phyloP scores from a whole-genome alignment of 2,888 invertebrate genomes.

The Leucoma salicis region DNA sequence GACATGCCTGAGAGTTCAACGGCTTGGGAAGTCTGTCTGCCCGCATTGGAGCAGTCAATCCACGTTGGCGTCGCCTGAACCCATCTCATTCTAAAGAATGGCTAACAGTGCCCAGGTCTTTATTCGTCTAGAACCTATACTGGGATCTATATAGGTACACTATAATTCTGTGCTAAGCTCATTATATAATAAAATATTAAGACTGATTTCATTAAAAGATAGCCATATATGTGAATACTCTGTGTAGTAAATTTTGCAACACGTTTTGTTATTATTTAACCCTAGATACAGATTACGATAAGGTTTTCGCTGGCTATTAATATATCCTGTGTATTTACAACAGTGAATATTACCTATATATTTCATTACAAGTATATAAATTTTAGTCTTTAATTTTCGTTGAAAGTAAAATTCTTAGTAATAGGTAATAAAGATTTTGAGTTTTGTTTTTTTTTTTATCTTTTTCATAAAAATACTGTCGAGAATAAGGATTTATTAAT shows the following conservation, averaged over 20 bases:
- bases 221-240: constrained; percentile 24
- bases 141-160: neutral
- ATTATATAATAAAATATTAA: constrained; percentile 12
- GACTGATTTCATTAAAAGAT: constrained; percentile 30
- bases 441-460: constrained; percentile 13
- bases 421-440: too few species aligned
- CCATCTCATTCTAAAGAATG: too few species aligned
- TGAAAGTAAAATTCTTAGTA: neutral
- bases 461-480: too few species aligned
- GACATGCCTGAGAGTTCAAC: too few species aligned
- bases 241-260: constrained; percentile 15
- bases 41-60: too few species aligned
- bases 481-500: too few species aligned
- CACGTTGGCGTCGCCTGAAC: too few species aligned
- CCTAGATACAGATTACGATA: constrained; percentile 26
- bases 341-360: neutral
- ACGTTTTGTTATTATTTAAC: constrained; percentile 28
- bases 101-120: neutral
- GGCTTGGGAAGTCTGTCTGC: too few species aligned
- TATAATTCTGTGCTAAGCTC: constrained; percentile 3
- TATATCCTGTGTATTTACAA: neutral
- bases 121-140: constrained; percentile 13
- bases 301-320: constrained; percentile 18
- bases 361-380: constrained; percentile 11
- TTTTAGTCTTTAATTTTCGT: constrained; percentile 22